Evolutionary conservation across 23 tunicate species (phyloP).

Genomic region (Corella eumyota): DNA sequence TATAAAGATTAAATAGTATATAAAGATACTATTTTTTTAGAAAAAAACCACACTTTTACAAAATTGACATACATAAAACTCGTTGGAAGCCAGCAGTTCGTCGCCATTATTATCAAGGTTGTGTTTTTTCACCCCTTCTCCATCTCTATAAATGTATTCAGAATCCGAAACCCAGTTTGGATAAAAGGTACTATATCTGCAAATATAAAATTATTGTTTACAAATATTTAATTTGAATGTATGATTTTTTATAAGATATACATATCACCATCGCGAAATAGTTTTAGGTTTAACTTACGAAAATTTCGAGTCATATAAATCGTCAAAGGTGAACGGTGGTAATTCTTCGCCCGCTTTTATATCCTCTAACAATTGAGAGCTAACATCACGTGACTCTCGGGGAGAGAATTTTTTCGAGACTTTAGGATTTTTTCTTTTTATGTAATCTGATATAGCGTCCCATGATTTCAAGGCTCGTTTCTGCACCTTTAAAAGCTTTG

Average conservation of each 20-base stretch:
- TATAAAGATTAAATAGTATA: too few species aligned
- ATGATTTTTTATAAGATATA: background rate
- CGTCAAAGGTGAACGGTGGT: slow-evolving; percentile 64
- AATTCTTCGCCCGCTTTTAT: slow-evolving; percentile 18
- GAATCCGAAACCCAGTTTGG: slow-evolving; percentile 72
- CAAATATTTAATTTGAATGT: background rate
- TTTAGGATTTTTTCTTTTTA: too few species aligned
- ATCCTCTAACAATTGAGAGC: too few species aligned
- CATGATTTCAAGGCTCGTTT: too few species aligned
- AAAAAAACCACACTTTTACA: too few species aligned
- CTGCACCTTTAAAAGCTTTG: too few species aligned
- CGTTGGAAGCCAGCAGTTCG: slow-evolving; percentile 18
- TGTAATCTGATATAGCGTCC: too few species aligned
- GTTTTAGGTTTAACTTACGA: slow-evolving; percentile 21
- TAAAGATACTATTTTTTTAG: too few species aligned
- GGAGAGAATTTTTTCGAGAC: too few species aligned
- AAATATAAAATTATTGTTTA: background rate
- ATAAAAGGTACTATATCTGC: slow-evolving; percentile 54
- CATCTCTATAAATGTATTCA: slow-evolving; percentile 43
- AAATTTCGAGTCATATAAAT: slow-evolving; percentile 40
- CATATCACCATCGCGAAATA: background rate
- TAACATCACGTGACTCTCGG: too few species aligned
- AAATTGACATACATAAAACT: slow-evolving; percentile 73
- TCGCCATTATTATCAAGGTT: slow-evolving; percentile 13
- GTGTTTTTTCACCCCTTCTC: slow-evolving; percentile 34